A percentile compares a stretch with the other conserved stretches of the same genome.
Evolutionary conservation across 2,113 vertebrate genomes (phyloP).

Genomic region (Mixornis gularis): DNA sequence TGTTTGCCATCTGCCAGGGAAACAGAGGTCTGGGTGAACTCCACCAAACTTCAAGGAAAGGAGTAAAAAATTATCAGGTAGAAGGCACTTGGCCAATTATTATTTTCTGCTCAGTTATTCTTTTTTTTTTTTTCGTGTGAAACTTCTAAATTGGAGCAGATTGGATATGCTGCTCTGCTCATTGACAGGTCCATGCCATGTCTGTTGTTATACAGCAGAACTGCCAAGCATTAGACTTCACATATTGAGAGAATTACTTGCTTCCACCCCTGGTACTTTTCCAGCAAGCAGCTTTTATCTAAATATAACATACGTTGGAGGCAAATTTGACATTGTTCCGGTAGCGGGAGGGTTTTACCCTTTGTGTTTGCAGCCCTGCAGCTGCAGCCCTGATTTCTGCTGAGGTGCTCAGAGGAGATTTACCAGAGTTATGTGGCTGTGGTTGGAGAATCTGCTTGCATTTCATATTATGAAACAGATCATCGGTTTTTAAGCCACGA

Average conservation of each 20-base stretch:
- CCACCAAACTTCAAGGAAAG: background rate
- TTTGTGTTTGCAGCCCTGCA: background rate
- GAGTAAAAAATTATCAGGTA: background rate
- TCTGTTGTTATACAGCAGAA: background rate
- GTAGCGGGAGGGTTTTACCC: slow-evolving; percentile 53
- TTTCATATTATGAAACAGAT: slow-evolving; percentile 56
- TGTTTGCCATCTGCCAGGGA: background rate
- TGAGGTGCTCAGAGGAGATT: background rate
- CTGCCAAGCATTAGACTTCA: slow-evolving; percentile 17
- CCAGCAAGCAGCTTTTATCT: slow-evolving; percentile 55
- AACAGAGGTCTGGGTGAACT: background rate
- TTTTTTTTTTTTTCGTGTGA: background rate
- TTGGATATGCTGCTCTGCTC: background rate
- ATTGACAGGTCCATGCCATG: background rate
- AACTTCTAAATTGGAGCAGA: background rate
- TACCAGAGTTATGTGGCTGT: slow-evolving; percentile 12
- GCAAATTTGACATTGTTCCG: slow-evolving; percentile 42
- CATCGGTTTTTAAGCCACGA: slow-evolving; percentile 28
- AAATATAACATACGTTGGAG: slow-evolving; percentile 2
- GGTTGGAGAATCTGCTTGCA: slow-evolving; percentile 50
- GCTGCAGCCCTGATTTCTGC: background rate
- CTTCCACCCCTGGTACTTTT: slow-evolving; percentile 31
- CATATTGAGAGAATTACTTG: slow-evolving; percentile 61
- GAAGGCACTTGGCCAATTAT: background rate
- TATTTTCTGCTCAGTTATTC: background rate